A percentile compares a stretch with the other conserved stretches of the same genome.
Evolutionary conservation across 2,888 invertebrate species (phyloP).

Genomic region (Malthinus seriepunctatus): DNA sequence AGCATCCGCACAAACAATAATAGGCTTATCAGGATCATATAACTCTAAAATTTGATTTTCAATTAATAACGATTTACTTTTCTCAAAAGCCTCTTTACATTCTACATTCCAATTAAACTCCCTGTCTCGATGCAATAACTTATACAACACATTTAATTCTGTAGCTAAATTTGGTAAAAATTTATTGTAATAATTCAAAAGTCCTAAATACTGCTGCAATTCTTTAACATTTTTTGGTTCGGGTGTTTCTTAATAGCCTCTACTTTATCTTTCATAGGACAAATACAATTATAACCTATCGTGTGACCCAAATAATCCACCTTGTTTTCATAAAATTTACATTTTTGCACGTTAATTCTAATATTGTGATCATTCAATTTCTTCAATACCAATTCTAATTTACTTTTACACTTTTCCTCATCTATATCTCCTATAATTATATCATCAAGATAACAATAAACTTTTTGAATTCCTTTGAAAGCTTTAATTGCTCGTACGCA

Average conservation of each 20-base stretch:
- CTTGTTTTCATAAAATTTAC: slow-evolving; percentile 30
- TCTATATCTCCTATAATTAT: slow-evolving; percentile 27
- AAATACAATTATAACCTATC: slow-evolving; percentile 15
- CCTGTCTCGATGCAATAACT: slow-evolving; percentile 17
- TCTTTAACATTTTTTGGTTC: slow-evolving; percentile 20
- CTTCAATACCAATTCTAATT: slow-evolving; percentile 24
- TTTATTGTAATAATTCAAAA: slow-evolving; percentile 26
- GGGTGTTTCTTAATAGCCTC: slow-evolving; percentile 14
- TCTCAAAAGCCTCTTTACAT: slow-evolving; percentile 5
- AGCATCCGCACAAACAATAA: slow-evolving; percentile 4
- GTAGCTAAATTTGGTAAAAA: slow-evolving; percentile 25
- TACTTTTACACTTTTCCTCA: slow-evolving; percentile 23
- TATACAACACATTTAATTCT: slow-evolving; percentile 26
- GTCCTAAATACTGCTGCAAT: slow-evolving; percentile 19
- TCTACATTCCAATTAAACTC: slow-evolving; percentile 25
- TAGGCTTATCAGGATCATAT: neutral
- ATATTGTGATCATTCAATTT: slow-evolving; percentile 33
- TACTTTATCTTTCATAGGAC: slow-evolving; percentile 14
- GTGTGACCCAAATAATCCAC: slow-evolving; percentile 37
- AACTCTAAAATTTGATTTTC: slow-evolving; percentile 4
- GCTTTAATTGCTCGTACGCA: neutral
- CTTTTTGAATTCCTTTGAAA: neutral
- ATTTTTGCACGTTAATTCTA: slow-evolving; percentile 35
- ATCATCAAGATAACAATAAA: slow-evolving; percentile 35
- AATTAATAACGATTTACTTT: slow-evolving; percentile 5